Evolutionary conservation across 2,797 vertebrate genomes (phyloP), one percentile per base, ranked within the genome.

Genomic region (Mus spretus): DNA sequence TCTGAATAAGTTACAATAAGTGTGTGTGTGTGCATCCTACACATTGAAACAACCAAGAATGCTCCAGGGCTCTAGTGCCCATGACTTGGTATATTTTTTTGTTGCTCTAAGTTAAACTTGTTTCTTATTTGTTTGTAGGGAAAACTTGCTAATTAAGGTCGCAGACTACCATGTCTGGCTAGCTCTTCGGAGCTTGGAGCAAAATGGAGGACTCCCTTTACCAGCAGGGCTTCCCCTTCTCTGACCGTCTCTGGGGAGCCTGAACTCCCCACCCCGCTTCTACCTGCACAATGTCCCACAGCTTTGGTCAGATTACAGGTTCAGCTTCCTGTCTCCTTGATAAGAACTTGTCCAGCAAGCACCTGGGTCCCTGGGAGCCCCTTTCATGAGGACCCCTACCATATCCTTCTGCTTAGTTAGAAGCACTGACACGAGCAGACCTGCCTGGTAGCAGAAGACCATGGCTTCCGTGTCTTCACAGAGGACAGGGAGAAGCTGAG

Each of bases 261-360:
- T 65, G 63, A 31, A 65, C 24, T 0, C 8, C 24, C 24, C 9
- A 0, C 2, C 0, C 61, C 26, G 12, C 26, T 65, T 31, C 28
- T 28, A 65, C 63, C 63, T 65, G 26, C 28, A 65, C 26, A 65
- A 65, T 65, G 63, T 31, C 14, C 34, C 65, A 70, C 2, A 70
- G 31, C 65, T 14, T 17, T 34, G 65, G 31, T 70, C 31, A 70
- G 31, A 17, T 34, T 7, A 70, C 31, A 70, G 31, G 65, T 17
- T 70, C 65, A n/a, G 65, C 65, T 34, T 67, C 63, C 63, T n/a
- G 65, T n/a, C 31, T 67, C 15, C 65, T 34, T 70, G 65, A 70
- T 70, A n/a, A 67, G 65, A 34, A 34, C 65, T 31, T 70, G 65
- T 70, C 65, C 65, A 70, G 65, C 31, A 70, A 70, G 31, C 65